Evolutionary conservation across 2,888 invertebrate genomes (phyloP), one percentile per base, ranked within the genome.

Genomic region (Parascotia fuliginaria): DNA sequence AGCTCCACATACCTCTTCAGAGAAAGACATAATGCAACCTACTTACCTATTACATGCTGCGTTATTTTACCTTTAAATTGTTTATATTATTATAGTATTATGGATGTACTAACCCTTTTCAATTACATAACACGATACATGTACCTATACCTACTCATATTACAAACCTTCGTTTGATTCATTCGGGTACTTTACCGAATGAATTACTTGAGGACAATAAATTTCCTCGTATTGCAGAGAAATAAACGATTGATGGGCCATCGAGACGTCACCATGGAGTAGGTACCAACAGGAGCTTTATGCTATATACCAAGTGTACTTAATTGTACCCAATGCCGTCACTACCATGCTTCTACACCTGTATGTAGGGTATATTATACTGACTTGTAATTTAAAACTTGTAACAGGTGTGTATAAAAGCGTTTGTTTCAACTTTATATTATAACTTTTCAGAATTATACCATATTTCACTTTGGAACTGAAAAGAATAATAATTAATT

Each of bases 341-440:
- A 32, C 11, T n/a, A n/a, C n/a, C n/a, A n/a, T n/a, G n/a, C n/a
- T 9, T 32, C 36, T 49, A 46, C 19, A 19, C 5, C 5, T 19
- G 5, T 19, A 19, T 19, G 19, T 19, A 19, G 19, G 19, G 2
- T 19, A 3, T 3, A 24, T 24, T 47, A 16, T 33, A 11, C 36
- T 19, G 37, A 55, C 51, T 19, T 28, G 28, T 44, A 48, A 56
- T 53, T 49, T 53, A 12, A 46, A 43, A 40, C 45, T 55, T 60
- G 48, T 24, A 46, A 19, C 55, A 55, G 57, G 63, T 65, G 64
- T 42, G 48, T 44, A 49, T 57, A 53, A 66, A 39, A 22, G 48
- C 15, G 15, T 46, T 50, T 54, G 55, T 56, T 52, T 54, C 49
- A 65, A 55, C 34, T 58, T 63, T 50, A 43, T 48, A 34, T n/a